Evolutionary conservation across 2,888 invertebrate genomes (phyloP).

Genomic region (Piscicola geometra): DNA sequence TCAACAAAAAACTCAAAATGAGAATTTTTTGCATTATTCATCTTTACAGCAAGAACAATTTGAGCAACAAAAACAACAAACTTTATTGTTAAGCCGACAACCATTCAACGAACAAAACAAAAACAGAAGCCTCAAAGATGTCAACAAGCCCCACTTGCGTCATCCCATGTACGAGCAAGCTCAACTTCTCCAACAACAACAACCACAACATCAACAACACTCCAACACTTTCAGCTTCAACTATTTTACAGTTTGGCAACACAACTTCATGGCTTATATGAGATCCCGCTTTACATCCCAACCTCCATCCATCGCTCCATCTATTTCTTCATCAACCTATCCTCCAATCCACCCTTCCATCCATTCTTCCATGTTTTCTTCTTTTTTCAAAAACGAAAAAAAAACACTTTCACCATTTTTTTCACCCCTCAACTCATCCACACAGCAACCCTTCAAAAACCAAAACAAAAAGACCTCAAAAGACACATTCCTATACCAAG

Average conservation of each 20-base stretch:
- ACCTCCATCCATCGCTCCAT: neutral
- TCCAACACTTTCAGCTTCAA: constrained; percentile 3
- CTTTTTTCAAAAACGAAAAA: neutral
- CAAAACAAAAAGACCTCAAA: neutral
- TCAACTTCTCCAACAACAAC: too few relatives aligned
- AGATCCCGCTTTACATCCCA: neutral
- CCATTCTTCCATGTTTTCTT: constrained; percentile 1
- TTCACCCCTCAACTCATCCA: neutral
- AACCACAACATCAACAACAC: too few relatives aligned
- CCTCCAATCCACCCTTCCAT: neutral
- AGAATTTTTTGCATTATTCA: too few relatives aligned
- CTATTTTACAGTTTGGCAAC: constrained; percentile 26
- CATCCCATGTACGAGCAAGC: neutral
- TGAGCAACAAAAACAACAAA: too few relatives aligned
- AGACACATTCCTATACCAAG: neutral
- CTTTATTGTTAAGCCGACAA: too few relatives aligned
- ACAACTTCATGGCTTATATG: constrained; percentile 20
- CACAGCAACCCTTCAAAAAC: neutral
- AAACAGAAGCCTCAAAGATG: neutral
- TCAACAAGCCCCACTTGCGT: neutral
- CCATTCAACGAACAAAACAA: neutral
- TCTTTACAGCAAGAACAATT: too few relatives aligned
- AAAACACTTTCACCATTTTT: neutral
- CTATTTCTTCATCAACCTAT: neutral
- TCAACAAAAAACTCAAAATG: too few relatives aligned